Base-by-base conservation (phyloP, 2,113 vertebrate species). In the Antechinus flavipes region DNA sequence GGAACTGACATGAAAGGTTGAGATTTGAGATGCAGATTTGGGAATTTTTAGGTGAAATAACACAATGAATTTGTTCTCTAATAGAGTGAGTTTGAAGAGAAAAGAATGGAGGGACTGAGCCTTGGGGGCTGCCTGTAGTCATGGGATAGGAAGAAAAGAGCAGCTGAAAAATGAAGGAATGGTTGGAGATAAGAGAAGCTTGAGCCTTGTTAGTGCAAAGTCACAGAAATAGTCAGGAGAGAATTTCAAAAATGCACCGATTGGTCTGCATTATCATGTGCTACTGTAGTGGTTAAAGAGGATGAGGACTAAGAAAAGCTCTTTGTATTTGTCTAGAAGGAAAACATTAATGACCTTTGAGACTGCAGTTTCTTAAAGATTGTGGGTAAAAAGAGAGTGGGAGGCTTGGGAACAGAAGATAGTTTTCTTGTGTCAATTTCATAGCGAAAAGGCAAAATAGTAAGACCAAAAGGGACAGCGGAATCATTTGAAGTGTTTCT, bases 291-390 rank as follows among this genome's bases (percentile, higher is more conserved):
- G 19, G 16, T 84, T 42, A 84, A 84, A 84, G 68, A 84, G n/a
- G n/a, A 84, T 84, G 68, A 42, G 68, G n/a, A 84, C 16, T 84
- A 35, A 84, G 68, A 84, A 84, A 84, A 84, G 68, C n/a, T 35
- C 68, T 84, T 84, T 84, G 61, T 84, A 35, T 84, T 84, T 84
- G 68, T 84, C n/a, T 84, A n/a, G 68, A 84, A 84, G n/a, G 68
- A 84, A 84, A 84, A 84, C 68, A 84, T 84, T 42, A 19, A 84
- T 84, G 68, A 84, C 68, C 68, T 84, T 84, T 84, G 68, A 84
- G 68, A 84, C 5, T 84, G 16, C 7, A 42, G 68, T 42, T 84
- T 84, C n/a, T 84, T 84, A 42, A 84, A 84, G n/a, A 42, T 42
- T 42, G n/a, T 19, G 68, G 16, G 16, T 84, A 42, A 22, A 25